Percentiles rank a stretch among this genome's conserved stretches.
phyloP scores from a whole-genome alignment of 2,888 invertebrate genomes.

The Dryococelus australis region DNA sequence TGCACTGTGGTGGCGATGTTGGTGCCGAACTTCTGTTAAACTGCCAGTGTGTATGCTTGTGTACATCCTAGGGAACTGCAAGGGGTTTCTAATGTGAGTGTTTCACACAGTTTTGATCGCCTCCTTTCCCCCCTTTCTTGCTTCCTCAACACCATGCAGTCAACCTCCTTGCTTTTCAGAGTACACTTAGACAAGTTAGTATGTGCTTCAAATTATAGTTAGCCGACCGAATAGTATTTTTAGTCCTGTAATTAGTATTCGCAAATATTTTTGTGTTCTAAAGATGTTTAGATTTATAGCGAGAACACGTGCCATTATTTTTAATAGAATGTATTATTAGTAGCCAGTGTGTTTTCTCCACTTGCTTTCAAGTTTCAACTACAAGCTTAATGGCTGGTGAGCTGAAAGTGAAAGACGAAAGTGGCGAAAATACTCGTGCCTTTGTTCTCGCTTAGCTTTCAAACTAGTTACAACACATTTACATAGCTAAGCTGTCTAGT shows the following conservation, averaged over 20 bases:
- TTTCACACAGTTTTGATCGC: not conserved
- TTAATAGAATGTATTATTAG: not conserved
- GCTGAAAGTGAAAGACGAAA: not conserved
- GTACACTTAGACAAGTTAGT: not conserved
- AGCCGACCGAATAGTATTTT: not conserved
- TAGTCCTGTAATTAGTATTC: not conserved
- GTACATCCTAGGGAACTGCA: not conserved
- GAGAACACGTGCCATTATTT: not conserved
- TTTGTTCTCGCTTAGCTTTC: conserved; percentile 1
- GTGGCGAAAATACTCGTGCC: not conserved
- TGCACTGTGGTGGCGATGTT: not conserved
- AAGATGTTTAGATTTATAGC: not conserved
- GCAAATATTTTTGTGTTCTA: not conserved
- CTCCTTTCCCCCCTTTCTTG: not conserved
- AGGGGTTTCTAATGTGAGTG: not conserved
- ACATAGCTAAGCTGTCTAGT: conserved; percentile 16
- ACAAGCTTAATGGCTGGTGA: not conserved
- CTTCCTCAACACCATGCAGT: not conserved
- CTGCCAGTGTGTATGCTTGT: not conserved
- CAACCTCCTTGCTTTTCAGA: not conserved
- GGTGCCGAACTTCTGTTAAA: not conserved
- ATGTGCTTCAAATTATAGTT: conserved; percentile 9
- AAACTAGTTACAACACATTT: not conserved
- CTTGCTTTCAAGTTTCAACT: not conserved
- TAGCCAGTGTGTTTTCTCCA: not conserved